Conservation (phyloP, 2,888 invertebrate genomes). For the Lymantria dispar region DNA sequence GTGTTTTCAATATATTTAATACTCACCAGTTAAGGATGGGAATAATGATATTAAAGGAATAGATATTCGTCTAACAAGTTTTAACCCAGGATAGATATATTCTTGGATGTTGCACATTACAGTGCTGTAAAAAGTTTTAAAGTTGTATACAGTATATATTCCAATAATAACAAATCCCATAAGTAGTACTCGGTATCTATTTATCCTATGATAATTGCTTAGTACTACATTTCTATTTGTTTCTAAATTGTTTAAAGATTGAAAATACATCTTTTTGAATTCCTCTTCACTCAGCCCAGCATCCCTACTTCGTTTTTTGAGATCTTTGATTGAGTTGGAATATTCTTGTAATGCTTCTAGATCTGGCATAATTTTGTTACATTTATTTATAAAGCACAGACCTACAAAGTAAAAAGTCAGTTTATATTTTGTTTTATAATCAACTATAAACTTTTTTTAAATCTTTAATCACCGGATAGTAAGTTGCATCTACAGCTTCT, state of each 20-base stretch:
- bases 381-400: too few species aligned
- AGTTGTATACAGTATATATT: constrained; percentile 70
- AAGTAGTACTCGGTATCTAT: constrained; percentile 22
- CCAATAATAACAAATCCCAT: constrained; percentile 26
- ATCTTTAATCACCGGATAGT: too few species aligned
- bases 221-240: constrained; percentile 18
- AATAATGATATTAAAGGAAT: constrained; percentile 89
- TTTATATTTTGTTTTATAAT: too few species aligned
- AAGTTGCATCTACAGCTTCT: too few species aligned
- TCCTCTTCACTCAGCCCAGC: constrained; percentile 84
- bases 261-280: constrained; percentile 82
- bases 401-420: too few species aligned
- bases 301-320: constrained; percentile 81
- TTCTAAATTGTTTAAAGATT: constrained; percentile 64
- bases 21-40: constrained; percentile 87
- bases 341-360: constrained; percentile 57
- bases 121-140: constrained; percentile 85
- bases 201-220: neutral
- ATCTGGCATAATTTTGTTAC: constrained; percentile 32
- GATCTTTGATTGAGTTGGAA: constrained; percentile 79
- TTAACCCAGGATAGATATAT: constrained; percentile 91
- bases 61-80: constrained; percentile 86
- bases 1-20: neutral
- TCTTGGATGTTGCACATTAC: constrained; percentile 89
- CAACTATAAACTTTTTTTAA: too few species aligned